phyloP scores from a whole-genome alignment of 2,113 vertebrate genomes.

The Todiramphus saurophagus region DNA sequence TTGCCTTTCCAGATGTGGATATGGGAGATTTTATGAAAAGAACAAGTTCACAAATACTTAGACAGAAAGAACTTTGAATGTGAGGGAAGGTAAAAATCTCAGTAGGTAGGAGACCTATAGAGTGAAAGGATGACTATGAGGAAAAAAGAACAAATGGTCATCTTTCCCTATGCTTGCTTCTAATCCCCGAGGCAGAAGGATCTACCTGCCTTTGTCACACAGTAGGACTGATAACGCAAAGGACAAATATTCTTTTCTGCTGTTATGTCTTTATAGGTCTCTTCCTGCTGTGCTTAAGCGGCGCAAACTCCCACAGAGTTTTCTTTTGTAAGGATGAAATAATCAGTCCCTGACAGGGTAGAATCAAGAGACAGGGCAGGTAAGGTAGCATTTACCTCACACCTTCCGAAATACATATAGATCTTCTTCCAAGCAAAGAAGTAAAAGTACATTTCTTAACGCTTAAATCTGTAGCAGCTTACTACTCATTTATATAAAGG shows the following conservation, averaged over 20 bases:
- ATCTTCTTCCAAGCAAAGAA: background rate
- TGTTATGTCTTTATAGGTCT: slow-evolving; percentile 37
- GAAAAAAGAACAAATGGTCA: slow-evolving; percentile 15
- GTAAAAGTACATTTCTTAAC: background rate
- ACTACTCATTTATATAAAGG: background rate
- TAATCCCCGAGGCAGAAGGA: slow-evolving; percentile 33
- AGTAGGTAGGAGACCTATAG: background rate
- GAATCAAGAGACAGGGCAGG: background rate
- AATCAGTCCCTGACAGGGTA: slow-evolving; percentile 26
- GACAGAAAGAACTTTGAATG: background rate
- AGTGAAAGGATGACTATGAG: background rate
- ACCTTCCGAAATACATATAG: background rate
- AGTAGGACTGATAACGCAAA: slow-evolving; percentile 26
- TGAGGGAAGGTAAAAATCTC: slow-evolving; percentile 42
- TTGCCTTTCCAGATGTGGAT: background rate
- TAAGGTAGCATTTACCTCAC: slow-evolving; percentile 27
- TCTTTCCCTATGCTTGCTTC: background rate
- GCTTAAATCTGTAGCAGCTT: background rate
- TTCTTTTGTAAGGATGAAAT: slow-evolving; percentile 40
- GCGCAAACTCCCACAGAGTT: slow-evolving; percentile 40
- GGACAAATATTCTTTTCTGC: slow-evolving; percentile 49
- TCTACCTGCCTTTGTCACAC: slow-evolving; percentile 25
- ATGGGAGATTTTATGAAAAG: background rate
- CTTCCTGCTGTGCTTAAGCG: slow-evolving; percentile 37
- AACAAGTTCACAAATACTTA: background rate